phyloP scores from a whole-genome alignment of 2,888 invertebrate species.

The Zaprionus obscuricornis region DNA sequence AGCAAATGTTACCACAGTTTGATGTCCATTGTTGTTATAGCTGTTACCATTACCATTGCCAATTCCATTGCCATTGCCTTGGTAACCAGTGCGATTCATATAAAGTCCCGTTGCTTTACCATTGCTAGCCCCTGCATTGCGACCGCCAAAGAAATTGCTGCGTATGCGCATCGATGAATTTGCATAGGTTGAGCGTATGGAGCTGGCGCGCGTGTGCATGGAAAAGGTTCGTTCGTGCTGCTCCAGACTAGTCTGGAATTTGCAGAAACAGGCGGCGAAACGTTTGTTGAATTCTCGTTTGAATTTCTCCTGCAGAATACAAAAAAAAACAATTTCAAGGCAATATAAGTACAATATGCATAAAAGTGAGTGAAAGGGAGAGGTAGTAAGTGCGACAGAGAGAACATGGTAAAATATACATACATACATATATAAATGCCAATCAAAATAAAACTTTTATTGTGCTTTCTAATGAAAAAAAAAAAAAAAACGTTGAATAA shows the following conservation, averaged over 20 bases:
- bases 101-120: slow-evolving; percentile 34
- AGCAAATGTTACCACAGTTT: slow-evolving; percentile 64
- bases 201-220: slow-evolving; percentile 82
- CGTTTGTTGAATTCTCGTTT: slow-evolving; percentile 90
- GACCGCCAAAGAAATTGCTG: slow-evolving; percentile 68
- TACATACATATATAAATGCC: too few species aligned
- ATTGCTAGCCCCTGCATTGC: slow-evolving; percentile 18
- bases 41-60: slow-evolving; percentile 32
- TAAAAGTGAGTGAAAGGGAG: neutral
- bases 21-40: slow-evolving; percentile 59
- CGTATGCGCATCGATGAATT: slow-evolving; percentile 80
- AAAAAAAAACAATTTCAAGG: neutral
- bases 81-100: slow-evolving; percentile 32
- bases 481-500: too few species aligned
- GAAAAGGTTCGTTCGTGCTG: slow-evolving; percentile 81
- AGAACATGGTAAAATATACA: too few species aligned
- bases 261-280: slow-evolving; percentile 85
- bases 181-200: slow-evolving; percentile 81
- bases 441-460: slow-evolving; percentile 10
- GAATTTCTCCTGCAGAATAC: slow-evolving; percentile 88
- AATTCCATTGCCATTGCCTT: slow-evolving; percentile 23
- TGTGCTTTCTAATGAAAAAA: neutral
- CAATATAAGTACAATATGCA: neutral
- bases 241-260: slow-evolving; percentile 77
- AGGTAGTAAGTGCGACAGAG: too few species aligned